phyloP scores from a whole-genome alignment of 2,888 invertebrate species.

The Copidosoma aretas region DNA sequence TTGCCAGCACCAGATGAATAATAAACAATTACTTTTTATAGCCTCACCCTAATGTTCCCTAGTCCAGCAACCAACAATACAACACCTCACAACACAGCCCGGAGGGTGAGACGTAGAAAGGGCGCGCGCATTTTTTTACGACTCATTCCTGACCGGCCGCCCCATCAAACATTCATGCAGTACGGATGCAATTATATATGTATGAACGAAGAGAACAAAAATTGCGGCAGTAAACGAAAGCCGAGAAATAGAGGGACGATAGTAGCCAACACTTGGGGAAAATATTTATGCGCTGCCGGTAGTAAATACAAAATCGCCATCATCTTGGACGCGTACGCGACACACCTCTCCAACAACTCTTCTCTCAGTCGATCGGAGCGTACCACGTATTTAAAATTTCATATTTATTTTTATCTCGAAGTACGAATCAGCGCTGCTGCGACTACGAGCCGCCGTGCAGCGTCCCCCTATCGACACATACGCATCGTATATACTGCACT shows the following conservation, averaged over 20 bases:
- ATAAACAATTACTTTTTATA: conserved; percentile 2
- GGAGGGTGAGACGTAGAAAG: not conserved
- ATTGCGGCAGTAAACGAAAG: not conserved
- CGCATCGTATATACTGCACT: conserved; percentile 32
- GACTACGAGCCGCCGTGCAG: conserved; percentile 14
- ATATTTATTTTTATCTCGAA: conserved; percentile 46
- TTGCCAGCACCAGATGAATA: conserved; percentile 9
- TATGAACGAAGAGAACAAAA: not conserved
- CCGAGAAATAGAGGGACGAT: not conserved
- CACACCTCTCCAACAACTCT: not conserved
- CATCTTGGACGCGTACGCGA: conserved; percentile 1
- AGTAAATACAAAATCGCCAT: conserved; percentile 1
- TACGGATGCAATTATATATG: not conserved
- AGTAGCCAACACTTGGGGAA: conserved; percentile 23
- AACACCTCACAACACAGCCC: not conserved
- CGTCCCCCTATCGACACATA: conserved; percentile 48
- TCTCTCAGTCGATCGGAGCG: not conserved
- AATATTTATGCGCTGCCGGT: conserved; percentile 10
- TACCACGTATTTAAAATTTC: conserved; percentile 44
- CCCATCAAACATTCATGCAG: not conserved
- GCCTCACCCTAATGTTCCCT: not conserved
- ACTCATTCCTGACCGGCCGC: not conserved
- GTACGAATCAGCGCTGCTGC: conserved; percentile 37
- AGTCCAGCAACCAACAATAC: not conserved
- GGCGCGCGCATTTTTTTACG: not conserved